Evolutionary conservation across 2,797 vertebrate genomes (phyloP).

Genomic region (Gambusia yucatana): DNA sequence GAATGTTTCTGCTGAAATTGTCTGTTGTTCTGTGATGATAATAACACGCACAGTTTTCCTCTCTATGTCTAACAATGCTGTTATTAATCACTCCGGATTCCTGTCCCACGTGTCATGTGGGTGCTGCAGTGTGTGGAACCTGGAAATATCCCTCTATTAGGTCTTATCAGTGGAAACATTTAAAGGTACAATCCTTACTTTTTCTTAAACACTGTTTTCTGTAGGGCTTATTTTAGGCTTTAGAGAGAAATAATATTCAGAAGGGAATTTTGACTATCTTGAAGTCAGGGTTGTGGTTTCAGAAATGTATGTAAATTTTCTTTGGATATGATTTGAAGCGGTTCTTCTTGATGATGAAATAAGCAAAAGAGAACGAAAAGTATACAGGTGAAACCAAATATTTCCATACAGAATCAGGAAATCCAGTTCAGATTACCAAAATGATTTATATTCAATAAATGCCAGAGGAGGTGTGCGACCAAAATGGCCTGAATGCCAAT

Average conservation of each 20-base stretch:
- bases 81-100: conserved; percentile 73
- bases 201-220: conserved; percentile 33
- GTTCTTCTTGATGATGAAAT: neutral
- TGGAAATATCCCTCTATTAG: conserved; percentile 82
- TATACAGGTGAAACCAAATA: neutral
- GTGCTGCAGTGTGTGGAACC: conserved; percentile 82
- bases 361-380: neutral
- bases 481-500: neutral
- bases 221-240: conserved; percentile 8
- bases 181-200: conserved; percentile 78
- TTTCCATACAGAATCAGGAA: neutral
- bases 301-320: neutral
- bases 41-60: conserved; percentile 33
- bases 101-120: conserved; percentile 75
- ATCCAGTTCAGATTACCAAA: neutral
- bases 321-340: neutral
- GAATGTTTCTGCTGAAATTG: conserved; percentile 19
- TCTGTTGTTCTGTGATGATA: conserved; percentile 23
- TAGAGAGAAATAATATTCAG: neutral
- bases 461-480: neutral
- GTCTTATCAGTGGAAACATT: conserved; percentile 77
- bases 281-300: neutral
- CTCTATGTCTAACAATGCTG: conserved; percentile 57
- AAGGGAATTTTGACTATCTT: neutral
- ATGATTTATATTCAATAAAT: neutral